These are phyloP conservation scores for Nasua narica DNA, from an alignment of 2,797 vertebrate species.

Conservation along the genomic window DNA sequence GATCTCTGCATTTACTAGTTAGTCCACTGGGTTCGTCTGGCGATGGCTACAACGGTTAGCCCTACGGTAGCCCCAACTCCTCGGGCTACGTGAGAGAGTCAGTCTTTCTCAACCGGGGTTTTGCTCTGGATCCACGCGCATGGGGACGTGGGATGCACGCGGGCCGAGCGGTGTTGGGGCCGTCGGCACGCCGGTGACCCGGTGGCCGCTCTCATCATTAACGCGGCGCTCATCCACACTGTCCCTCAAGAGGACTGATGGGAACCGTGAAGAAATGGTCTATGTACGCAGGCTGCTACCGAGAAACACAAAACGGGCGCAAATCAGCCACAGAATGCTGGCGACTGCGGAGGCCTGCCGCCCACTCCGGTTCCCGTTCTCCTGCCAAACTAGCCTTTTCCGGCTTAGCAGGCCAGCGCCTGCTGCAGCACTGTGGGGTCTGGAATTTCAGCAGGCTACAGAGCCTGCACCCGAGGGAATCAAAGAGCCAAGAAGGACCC, in stretches of 20 bases:
- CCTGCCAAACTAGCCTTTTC: conserved; percentile 42
- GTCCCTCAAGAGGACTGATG: background rate
- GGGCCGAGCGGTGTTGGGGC: background rate
- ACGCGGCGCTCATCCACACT: accelerated
- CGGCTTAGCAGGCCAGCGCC: background rate
- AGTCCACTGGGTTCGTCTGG: background rate
- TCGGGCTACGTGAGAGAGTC: background rate
- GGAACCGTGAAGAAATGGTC: background rate
- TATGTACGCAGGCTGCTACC: background rate
- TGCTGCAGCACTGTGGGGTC: background rate
- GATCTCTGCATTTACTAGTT: background rate
- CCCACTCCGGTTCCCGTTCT: conserved; percentile 64
- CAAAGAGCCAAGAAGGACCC: conserved; percentile 81
- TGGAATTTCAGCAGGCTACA: background rate
- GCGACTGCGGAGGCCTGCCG: conserved; percentile 58
- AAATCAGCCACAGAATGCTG: background rate
- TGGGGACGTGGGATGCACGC: background rate
- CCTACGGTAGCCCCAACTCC: background rate
- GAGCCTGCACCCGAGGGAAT: conserved; percentile 75
- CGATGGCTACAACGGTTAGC: background rate
- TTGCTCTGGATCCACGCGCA: background rate
- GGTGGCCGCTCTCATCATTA: background rate
- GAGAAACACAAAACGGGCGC: background rate
- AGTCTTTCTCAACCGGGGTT: background rate
- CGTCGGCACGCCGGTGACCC: background rate